Evolutionary conservation across 2,797 vertebrate species (phyloP).

Genomic region (Natrix natrix): DNA sequence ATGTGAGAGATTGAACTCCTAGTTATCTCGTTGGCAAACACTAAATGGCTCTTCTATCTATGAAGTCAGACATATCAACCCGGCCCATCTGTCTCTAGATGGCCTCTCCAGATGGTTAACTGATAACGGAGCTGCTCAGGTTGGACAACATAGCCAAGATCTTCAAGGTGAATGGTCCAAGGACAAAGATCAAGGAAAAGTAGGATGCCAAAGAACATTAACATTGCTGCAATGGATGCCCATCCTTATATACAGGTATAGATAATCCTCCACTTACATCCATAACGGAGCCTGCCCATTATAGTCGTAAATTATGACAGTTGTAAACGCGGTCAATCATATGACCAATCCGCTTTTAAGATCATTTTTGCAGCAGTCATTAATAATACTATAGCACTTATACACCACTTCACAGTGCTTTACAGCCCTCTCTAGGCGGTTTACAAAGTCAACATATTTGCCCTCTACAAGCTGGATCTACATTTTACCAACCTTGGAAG

Average conservation of each 20-base stretch:
- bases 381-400: neutral
- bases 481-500: neutral
- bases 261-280: neutral
- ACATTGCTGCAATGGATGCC: neutral
- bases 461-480: neutral
- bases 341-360: neutral
- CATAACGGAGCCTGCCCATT: neutral
- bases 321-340: neutral
- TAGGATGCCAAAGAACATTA: neutral
- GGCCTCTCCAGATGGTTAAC: neutral
- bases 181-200: neutral
- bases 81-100: neutral
- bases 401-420: neutral
- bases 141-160: neutral
- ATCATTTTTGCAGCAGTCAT: neutral
- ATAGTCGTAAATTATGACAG: neutral
- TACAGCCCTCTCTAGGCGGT: neutral
- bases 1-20: neutral
- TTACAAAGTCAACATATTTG: neutral
- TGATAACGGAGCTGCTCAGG: neutral
- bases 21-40: neutral
- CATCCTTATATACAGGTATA: neutral
- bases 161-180: neutral
- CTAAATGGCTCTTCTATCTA: neutral
- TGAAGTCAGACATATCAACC: neutral